Evolutionary conservation across 1,140 invertebrate species (phyloP), one percentile per base, ranked within the genome.

Genomic region (Thereuonema tuberculata): DNA sequence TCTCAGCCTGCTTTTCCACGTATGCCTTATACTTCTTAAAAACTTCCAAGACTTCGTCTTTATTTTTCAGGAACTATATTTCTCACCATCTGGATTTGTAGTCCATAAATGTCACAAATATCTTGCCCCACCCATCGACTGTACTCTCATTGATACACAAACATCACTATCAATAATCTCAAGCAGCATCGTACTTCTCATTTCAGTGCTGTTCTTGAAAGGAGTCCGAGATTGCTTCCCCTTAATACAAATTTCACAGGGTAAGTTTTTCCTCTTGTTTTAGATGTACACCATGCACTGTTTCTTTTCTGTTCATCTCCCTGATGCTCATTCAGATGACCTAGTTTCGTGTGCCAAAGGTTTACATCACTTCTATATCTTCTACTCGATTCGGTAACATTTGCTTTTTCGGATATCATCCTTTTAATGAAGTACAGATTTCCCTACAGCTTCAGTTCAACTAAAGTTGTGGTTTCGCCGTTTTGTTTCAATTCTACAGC

Each of bases 71-170:
- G 61, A 76, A 75, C 50, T 73, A 71, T 1, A 74, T 63, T 5
- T n/a, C 62, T 20, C 67, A 61, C 56, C 66, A 74, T 20, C 68
- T 63, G 23, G 71, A 71, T 59, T 63, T 70, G 52, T 77, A 71
- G 64, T 77, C 75, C 48, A 74, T 77, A 2, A 76, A 65, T 2
- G 65, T 20, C 3, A 74, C 47, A 52, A 72, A 73, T 59, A 72
- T 76, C 55, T 64, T 63, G 0, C 66, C 20, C 1, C 70, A 68
- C 15, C 67, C 65, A 21, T 71, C 1, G 72, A 76, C 17, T 54
- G 56, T 20, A 56, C 61, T 27, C 71, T 61, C 67, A 78, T 75
- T 17, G 74, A 72, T 0, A 74, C 75, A 59, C 73, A 73, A 0
- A 74, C 63, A 68, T 78, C 74, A 1, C 29, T 24, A 47, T 65